These are phyloP conservation scores for Drosophila suboccidentalis DNA, from an alignment of 2,888 invertebrate species.

Conservation along the genomic window DNA sequence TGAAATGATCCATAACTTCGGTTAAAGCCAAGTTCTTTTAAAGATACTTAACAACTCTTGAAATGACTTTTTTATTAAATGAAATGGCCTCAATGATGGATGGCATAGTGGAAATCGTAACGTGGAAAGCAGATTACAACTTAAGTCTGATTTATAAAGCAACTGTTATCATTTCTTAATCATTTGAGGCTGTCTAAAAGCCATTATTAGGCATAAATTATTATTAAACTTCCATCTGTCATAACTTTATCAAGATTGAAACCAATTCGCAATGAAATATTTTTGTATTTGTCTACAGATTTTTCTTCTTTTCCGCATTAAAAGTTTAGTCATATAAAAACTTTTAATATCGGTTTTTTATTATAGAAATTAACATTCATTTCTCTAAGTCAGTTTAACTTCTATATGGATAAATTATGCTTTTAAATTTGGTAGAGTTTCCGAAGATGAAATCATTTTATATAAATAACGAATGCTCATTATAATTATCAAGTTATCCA, in stretches of 20 bases:
- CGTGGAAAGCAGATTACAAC: neutral
- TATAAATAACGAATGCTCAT: neutral
- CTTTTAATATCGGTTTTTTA: neutral
- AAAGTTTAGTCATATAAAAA: neutral
- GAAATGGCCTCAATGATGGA: constrained; percentile 9
- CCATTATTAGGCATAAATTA: neutral
- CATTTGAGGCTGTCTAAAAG: constrained; percentile 1
- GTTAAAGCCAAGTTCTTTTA: constrained; percentile 14
- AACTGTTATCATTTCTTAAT: constrained; percentile 4
- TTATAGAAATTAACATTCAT: neutral
- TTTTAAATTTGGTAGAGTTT: too few species aligned
- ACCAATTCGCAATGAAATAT: neutral
- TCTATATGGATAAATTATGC: too few species aligned
- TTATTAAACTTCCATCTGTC: neutral
- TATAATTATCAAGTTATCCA: neutral
- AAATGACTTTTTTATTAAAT: constrained; percentile 14
- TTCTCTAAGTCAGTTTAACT: neutral
- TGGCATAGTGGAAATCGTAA: neutral
- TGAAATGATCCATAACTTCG: constrained; percentile 11
- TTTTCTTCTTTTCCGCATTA: neutral
- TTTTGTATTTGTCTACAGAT: neutral
- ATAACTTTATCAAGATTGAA: neutral
- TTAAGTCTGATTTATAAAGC: neutral
- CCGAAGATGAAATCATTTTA: too few species aligned
- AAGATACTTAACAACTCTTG: constrained; percentile 2